Evolutionary conservation across 2,113 vertebrate genomes (phyloP).

Genomic region (Lanius ludovicianus): DNA sequence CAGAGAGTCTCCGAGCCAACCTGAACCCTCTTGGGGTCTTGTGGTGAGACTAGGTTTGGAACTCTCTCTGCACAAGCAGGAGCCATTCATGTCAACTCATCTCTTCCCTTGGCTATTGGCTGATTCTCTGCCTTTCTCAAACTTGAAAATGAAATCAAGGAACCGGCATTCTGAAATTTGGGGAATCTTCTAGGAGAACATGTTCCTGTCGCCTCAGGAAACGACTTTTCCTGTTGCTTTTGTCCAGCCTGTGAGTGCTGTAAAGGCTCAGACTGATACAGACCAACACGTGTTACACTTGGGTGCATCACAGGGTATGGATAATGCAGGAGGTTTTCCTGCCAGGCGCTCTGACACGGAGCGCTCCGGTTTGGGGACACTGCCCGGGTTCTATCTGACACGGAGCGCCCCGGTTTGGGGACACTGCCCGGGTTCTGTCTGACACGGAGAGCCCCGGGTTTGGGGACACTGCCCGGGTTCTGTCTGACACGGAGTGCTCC

Average conservation of each 20-base stretch:
- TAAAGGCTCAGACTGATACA: background rate
- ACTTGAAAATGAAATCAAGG: background rate
- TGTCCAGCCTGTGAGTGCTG: background rate
- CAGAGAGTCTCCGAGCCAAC: background rate
- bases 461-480: accelerated
- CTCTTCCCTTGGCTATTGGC: background rate
- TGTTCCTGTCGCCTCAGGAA: background rate
- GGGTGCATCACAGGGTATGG: accelerated
- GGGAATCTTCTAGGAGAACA: background rate
- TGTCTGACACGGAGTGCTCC: background rate
- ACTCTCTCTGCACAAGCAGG: background rate
- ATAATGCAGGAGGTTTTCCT: background rate
- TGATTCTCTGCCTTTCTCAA: background rate
- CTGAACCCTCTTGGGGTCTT: background rate
- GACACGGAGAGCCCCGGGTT: background rate
- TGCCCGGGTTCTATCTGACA: too few species aligned
- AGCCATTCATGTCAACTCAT: background rate
- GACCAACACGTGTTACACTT: accelerated
- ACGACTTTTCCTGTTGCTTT: background rate
- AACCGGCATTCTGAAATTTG: background rate
- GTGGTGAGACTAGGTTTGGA: background rate
- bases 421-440: accelerated
- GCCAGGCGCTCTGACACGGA: background rate
- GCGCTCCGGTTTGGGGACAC: background rate
- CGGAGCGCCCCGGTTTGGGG: background rate